phyloP scores from a whole-genome alignment of 2,797 vertebrate species.

The Luscinia luscinia region DNA sequence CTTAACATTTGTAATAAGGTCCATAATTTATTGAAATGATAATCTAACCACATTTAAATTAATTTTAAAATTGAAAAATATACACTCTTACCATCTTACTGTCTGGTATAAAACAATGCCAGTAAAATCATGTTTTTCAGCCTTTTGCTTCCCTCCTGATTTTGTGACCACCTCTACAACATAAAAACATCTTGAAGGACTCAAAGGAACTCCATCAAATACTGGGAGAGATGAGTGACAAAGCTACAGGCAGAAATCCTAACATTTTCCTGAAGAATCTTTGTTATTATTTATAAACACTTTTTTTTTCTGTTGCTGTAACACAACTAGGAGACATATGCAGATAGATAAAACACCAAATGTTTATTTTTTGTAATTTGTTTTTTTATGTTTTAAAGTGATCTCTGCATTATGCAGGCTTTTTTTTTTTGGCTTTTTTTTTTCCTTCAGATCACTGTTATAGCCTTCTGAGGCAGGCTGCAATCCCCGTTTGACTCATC shows the following conservation, averaged over 20 bases:
- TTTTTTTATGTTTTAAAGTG: conserved; percentile 46
- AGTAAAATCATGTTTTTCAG: background rate
- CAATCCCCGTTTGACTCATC: conserved; percentile 61
- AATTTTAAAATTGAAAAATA: background rate
- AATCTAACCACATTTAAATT: background rate
- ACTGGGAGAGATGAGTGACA: conserved; percentile 20
- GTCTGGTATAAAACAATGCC: background rate
- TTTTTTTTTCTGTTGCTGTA: conserved; percentile 66
- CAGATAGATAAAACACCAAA: conserved; percentile 68
- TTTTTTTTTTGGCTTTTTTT: conserved; percentile 44
- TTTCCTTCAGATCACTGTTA: conserved; percentile 31
- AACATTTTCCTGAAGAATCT: conserved; percentile 60
- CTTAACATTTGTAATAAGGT: conserved; percentile 7
- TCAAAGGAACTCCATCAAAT: background rate
- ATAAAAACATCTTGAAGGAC: background rate
- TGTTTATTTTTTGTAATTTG: conserved; percentile 41
- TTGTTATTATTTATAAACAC: conserved; percentile 74
- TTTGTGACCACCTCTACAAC: background rate
- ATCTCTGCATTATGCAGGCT: conserved; percentile 59
- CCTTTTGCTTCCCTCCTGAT: background rate
- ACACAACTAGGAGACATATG: conserved; percentile 67
- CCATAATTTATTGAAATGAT: conserved; percentile 34
- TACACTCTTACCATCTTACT: background rate
- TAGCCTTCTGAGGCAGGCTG: background rate
- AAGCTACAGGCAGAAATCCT: conserved; percentile 41